A percentile compares a stretch with the other conserved stretches of the same genome.
These are phyloP conservation scores for Nomada lathburiana DNA, from an alignment of 2,888 invertebrate genomes.

Conservation along the genomic window DNA sequence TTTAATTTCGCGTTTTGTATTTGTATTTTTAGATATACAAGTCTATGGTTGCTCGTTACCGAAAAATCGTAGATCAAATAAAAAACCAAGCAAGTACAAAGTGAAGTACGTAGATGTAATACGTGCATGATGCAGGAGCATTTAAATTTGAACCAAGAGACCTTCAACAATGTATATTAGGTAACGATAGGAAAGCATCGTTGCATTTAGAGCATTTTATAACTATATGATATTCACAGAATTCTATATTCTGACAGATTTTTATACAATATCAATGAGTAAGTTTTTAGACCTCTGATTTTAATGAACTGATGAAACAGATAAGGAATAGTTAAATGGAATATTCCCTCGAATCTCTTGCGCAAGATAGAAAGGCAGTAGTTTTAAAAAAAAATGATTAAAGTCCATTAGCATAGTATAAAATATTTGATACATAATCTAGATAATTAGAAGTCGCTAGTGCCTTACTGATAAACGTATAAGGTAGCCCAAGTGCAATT, in stretches of 20 bases:
- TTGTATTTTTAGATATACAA: slow-evolving; percentile 87
- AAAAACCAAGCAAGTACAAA: slow-evolving; percentile 50
- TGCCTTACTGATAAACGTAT: slow-evolving; percentile 55
- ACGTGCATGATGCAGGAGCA: slow-evolving; percentile 8
- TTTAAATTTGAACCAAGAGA: slow-evolving; percentile 12
- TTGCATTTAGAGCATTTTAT: slow-evolving; percentile 22
- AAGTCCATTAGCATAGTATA: background rate
- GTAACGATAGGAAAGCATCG: slow-evolving; percentile 6
- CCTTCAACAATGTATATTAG: slow-evolving; percentile 40
- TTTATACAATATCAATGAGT: slow-evolving; percentile 25
- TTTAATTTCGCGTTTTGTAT: background rate
- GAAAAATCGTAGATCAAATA: slow-evolving; percentile 79
- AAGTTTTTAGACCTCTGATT: slow-evolving; percentile 15
- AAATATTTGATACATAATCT: slow-evolving; percentile 1
- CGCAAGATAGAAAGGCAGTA: background rate
- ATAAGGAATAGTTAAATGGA: background rate
- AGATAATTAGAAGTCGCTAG: slow-evolving; percentile 24
- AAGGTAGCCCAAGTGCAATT: slow-evolving; percentile 54
- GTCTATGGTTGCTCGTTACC: slow-evolving; percentile 90
- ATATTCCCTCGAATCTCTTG: slow-evolving; percentile 36
- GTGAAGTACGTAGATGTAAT: slow-evolving; percentile 28
- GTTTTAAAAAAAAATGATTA: slow-evolving; percentile 9
- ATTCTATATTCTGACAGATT: slow-evolving; percentile 19
- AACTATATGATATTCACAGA: slow-evolving; percentile 5
- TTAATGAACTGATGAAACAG: background rate